Evolutionary conservation across 2,888 invertebrate genomes (phyloP), one percentile per base, ranked within the genome.

Genomic region (Quadroppia sp.): DNA sequence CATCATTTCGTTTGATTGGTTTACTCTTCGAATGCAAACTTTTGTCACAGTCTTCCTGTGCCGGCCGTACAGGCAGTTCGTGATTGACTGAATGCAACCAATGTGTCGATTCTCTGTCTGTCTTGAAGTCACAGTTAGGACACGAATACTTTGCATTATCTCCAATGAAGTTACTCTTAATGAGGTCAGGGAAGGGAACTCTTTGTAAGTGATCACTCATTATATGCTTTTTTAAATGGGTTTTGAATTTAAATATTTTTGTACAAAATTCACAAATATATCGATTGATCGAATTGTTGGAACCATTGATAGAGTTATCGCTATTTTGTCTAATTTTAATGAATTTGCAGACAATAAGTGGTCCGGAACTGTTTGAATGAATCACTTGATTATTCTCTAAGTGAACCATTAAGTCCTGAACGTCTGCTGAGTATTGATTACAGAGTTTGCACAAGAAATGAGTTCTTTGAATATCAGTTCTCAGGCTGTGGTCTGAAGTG

Each of bases 131-230:
- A 28, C 69, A 69, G n/a, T 69, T 69, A 69, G 25, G 32, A 25
- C 69, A 69, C 42, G 36, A 69, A 69, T 36, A 69, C 17, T 69
- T 69, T 1, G 69, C 28, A 25, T 45, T 15, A 42, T 69, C 69
- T 11, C 69, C 69, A 42, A 69, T 69, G n/a, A 69, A 69, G 25
- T 69, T 69, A 17, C 69, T 69, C 45, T 42, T 69, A 17, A 69
- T 69, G 7, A 69, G 45, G 23, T 69, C 69, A 1, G 69, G 69
- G 45, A 69, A 69, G 20, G 69, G 45, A 45, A 69, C 69, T 45
- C 45, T 69, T 69, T 40, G 40, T 20, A 69, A 28, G 36, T 69
- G 69, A 45, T 69, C 42, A 45, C 25, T 42, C 23, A 69, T 45
- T 69, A 45, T 69, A 69, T 69, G 69, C 25, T 25, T 69, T 42